Evolutionary conservation across 1,140 invertebrate species (phyloP), one percentile per base, ranked within the genome.

Genomic region (Drosophila ercepeae): DNA sequence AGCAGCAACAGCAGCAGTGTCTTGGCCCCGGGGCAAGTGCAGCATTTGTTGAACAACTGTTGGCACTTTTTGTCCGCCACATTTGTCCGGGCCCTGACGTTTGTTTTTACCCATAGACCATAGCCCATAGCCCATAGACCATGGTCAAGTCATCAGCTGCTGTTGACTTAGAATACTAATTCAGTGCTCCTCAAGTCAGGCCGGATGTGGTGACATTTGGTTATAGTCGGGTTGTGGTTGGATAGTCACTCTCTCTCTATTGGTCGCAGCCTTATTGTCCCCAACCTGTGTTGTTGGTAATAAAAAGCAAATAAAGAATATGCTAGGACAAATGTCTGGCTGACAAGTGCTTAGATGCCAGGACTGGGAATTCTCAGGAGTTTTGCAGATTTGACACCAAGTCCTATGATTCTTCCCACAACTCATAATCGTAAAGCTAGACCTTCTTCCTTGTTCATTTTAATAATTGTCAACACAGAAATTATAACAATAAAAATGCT

Each of bases 251-350:
- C 41, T 44, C 54, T 44, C 27, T 27, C 34, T 32, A 32, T 32
- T 32, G 29, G 29, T 32, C 4, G n/a, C 36, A 39, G 51, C 32
- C 55, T 41, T 48, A 48, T 29, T 45, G 46, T 46, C 55, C 77
- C 83, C 74, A 82, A 78, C 78, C 75, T 78, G 75, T 88, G 78
- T 88, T 82, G 83, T 61, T 78, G 51, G 83, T 83, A 88, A 82
- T 88, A 88, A 88, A 88, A 88, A 88, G 78, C 74, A 75, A 89
- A 88, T 89, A 83, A 88, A 89, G 82, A 88, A 88, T 61, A 75
- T 75, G 71, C 41, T 59, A 41, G 59, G 70, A 27, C 61, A 73
- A 73, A 64, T 58, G 73, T 57, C 63, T 57, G 42, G 27, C 55
- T 44, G 68, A 59, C 82, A 82, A 82, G 70, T 68, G 52, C 19